A percentile compares a stretch with the other conserved stretches of the same genome.
These are phyloP conservation scores for Helicoverpa zea DNA, from an alignment of 1,140 invertebrate genomes.

Conservation along the genomic window DNA sequence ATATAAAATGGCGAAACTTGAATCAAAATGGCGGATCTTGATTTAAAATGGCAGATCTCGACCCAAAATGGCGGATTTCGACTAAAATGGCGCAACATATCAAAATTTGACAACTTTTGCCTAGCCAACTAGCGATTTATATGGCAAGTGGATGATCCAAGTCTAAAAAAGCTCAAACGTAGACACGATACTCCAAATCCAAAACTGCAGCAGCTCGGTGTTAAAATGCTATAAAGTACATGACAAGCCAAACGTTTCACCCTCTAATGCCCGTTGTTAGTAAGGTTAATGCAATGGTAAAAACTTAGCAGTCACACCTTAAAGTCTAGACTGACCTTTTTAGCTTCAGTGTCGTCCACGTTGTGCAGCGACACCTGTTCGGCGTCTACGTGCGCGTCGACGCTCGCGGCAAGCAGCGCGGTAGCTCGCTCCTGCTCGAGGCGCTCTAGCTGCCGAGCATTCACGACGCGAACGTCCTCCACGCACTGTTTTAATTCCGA, in stretches of 20 bases:
- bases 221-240: no score
- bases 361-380: constrained; percentile 74
- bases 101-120: neutral
- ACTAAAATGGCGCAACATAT: neutral
- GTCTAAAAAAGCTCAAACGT: no score
- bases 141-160: no score
- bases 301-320: neutral
- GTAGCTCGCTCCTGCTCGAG: constrained; percentile 91
- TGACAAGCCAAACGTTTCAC: no score
- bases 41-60: neutral
- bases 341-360: constrained; percentile 72
- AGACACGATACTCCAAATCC: no score
- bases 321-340: constrained; percentile 65
- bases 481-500: constrained; percentile 90
- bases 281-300: neutral
- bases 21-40: neutral
- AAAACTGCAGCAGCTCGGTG: no score
- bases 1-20: neutral
- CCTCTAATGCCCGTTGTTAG: neutral
- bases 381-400: constrained; percentile 88
- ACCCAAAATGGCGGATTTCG: neutral
- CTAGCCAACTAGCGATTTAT: no score
- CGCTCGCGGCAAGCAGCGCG: constrained; percentile 89
- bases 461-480: constrained; percentile 89
- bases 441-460: constrained; percentile 87